Evolutionary conservation across 2,113 vertebrate genomes (phyloP).

Genomic region (Halcyon malimbica): DNA sequence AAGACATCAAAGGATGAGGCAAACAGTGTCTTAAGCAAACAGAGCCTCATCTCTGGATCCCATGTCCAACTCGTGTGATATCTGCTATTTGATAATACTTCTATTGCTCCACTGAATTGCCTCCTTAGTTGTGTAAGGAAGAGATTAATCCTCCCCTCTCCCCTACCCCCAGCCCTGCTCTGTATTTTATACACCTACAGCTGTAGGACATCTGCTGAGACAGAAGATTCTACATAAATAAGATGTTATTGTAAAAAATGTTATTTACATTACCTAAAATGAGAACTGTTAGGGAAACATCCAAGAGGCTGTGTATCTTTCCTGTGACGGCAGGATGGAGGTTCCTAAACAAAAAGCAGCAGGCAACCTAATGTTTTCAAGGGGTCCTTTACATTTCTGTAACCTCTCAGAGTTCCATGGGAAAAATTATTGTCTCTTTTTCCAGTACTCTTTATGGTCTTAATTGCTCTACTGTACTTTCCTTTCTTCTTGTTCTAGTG

Average conservation of each 20-base stretch:
- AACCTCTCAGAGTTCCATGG: not conserved
- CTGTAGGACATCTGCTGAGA: slow-evolving; percentile 46
- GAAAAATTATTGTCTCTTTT: not conserved
- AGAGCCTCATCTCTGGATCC: not conserved
- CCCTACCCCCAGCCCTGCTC: not conserved
- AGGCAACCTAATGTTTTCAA: slow-evolving; percentile 13
- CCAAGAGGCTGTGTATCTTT: slow-evolving; percentile 53
- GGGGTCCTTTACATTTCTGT: not conserved
- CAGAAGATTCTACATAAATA: slow-evolving; percentile 57
- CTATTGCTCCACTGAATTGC: not conserved
- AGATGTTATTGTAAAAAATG: slow-evolving; percentile 57
- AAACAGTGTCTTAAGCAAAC: not conserved
- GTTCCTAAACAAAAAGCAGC: slow-evolving; percentile 54
- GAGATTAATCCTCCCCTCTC: not conserved
- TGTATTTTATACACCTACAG: slow-evolving; percentile 45
- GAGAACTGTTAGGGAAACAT: slow-evolving; percentile 15
- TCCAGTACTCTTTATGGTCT: not conserved
- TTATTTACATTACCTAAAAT: slow-evolving; percentile 60
- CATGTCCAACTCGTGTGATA: fast-evolving
- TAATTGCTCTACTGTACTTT: not conserved
- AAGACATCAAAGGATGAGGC: not conserved
- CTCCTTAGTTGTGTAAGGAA: not conserved
- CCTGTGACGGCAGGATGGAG: not conserved
- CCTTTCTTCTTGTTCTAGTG: not conserved
- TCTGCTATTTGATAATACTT: not conserved